A percentile compares a stretch with the other conserved stretches of the same genome.
phyloP scores from a whole-genome alignment of 2,797 vertebrate species.

The Enteromius mattozi region DNA sequence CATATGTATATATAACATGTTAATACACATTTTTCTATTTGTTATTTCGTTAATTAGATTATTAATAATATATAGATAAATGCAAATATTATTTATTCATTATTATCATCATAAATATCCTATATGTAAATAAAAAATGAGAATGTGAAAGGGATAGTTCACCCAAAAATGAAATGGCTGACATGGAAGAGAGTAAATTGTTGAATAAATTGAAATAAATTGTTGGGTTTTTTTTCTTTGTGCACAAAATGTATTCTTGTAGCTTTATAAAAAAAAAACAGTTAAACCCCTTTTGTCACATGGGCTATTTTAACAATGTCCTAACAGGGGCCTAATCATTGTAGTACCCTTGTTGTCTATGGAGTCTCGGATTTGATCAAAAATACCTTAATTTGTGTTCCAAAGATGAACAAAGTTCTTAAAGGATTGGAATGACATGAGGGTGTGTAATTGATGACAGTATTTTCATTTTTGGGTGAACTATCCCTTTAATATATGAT shows the following conservation, averaged over 20 bases:
- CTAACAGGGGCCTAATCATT: not conserved
- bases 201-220: not conserved
- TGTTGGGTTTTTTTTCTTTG: not conserved
- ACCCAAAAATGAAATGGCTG: not conserved
- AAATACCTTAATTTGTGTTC: not conserved
- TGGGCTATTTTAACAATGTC: not conserved
- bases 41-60: no score
- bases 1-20: no score
- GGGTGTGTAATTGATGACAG: not conserved
- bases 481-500: not conserved
- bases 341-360: not conserved
- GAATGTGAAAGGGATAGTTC: not conserved
- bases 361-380: not conserved
- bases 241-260: not conserved
- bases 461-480: not conserved
- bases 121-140: not conserved
- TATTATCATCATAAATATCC: not conserved
- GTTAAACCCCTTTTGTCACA: not conserved
- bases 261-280: not conserved
- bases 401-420: not conserved
- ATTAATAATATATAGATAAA: not conserved
- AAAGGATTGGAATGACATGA: not conserved
- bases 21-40: no score
- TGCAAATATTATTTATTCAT: not conserved
- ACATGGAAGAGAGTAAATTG: not conserved